These are phyloP conservation scores for Anarrhichthys ocellatus DNA, from an alignment of 2,113 vertebrate species.

Conservation along the genomic window DNA sequence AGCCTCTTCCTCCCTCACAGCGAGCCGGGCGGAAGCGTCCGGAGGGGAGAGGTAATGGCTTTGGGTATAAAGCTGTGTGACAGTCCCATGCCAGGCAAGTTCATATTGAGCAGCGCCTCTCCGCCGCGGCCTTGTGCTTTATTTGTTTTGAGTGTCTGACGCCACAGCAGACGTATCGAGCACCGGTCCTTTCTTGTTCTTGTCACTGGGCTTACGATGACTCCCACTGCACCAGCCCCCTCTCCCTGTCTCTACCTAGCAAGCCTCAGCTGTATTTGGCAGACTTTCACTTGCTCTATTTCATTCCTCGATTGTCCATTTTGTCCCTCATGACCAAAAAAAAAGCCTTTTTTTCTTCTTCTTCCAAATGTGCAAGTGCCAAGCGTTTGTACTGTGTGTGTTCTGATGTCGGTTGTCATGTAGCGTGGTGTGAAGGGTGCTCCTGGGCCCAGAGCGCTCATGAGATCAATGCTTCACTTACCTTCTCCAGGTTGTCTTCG, in stretches of 20 bases:
- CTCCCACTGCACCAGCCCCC: slow-evolving; percentile 38
- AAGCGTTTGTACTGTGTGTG: slow-evolving; percentile 20
- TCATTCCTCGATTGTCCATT: slow-evolving; percentile 70
- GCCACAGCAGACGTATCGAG: slow-evolving; percentile 79
- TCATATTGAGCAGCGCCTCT: slow-evolving; percentile 79
- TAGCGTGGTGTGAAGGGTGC: slow-evolving; percentile 60
- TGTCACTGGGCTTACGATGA: slow-evolving; percentile 75
- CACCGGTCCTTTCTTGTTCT: slow-evolving; percentile 77
- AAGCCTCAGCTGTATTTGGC: slow-evolving; percentile 56
- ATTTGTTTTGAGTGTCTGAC: slow-evolving; percentile 83
- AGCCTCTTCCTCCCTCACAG: slow-evolving; percentile 60
- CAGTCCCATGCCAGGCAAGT: slow-evolving; percentile 70
- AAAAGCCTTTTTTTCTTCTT: background rate
- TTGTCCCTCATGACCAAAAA: slow-evolving; percentile 62
- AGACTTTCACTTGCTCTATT: slow-evolving; percentile 66
- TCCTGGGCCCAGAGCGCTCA: slow-evolving; percentile 63
- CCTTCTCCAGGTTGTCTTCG: slow-evolving; percentile 68
- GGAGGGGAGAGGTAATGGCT: slow-evolving; percentile 74
- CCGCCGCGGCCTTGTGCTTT: slow-evolving; percentile 70
- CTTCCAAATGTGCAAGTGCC: slow-evolving; percentile 17
- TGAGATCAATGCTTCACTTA: slow-evolving; percentile 79
- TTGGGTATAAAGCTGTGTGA: slow-evolving; percentile 74
- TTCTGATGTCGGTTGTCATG: slow-evolving; percentile 56
- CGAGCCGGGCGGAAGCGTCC: slow-evolving; percentile 63
- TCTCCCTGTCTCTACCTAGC: slow-evolving; percentile 19